A percentile compares a stretch with the other conserved stretches of the same genome.
Evolutionary conservation across 2,113 vertebrate genomes (phyloP).

Genomic region (Choloepus hoffmanni): DNA sequence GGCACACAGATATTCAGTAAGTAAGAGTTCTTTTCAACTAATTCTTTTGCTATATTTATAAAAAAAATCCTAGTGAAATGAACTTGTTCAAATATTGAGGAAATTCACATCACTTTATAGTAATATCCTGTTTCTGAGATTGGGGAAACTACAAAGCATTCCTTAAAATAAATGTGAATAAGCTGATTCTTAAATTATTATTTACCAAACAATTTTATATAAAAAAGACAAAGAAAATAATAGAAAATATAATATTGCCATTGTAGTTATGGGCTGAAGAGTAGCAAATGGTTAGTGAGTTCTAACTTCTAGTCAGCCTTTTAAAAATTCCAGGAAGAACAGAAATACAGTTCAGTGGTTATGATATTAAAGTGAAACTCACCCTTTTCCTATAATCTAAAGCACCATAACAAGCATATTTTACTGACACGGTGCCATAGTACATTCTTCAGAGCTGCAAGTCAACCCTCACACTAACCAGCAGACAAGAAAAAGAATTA

Average conservation of each 20-base stretch:
- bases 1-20: background rate
- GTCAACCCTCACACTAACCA: background rate
- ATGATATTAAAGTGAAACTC: background rate
- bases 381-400: background rate
- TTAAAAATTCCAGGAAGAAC: background rate
- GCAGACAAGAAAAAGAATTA: background rate
- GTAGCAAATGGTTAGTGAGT: background rate
- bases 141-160: background rate
- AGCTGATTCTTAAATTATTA: background rate
- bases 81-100: background rate
- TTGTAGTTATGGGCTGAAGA: background rate
- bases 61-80: background rate
- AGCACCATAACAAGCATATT: background rate
- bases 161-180: background rate
- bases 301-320: background rate
- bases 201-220: background rate
- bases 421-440: background rate
- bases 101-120: background rate
- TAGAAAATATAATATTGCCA: background rate
- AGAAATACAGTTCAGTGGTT: background rate
- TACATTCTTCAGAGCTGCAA: background rate
- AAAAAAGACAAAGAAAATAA: background rate
- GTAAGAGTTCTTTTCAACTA: background rate
- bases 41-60: background rate
- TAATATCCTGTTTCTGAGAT: background rate